Evolutionary conservation across 2,113 vertebrate species (phyloP).

Genomic region (Anoplopoma fimbria): DNA sequence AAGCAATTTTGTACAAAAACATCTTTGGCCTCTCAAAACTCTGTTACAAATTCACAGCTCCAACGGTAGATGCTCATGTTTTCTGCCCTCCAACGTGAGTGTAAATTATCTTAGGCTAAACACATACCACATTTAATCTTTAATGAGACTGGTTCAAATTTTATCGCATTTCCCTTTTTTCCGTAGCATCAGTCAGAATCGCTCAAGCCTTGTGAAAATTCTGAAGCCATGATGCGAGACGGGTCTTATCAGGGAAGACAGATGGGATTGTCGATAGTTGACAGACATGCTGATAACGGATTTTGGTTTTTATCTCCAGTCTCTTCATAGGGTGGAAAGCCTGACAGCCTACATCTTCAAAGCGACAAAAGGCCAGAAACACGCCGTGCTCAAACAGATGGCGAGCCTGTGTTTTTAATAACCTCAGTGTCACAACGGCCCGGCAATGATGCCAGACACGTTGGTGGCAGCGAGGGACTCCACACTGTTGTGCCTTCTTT

Average conservation of each 20-base stretch:
- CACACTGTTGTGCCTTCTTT: constrained; percentile 38
- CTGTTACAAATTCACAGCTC: neutral
- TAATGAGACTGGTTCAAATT: constrained; percentile 74
- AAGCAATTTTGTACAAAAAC: neutral
- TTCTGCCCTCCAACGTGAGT: constrained; percentile 50
- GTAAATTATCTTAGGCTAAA: constrained; percentile 69
- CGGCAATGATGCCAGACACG: constrained; percentile 55
- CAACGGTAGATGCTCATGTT: constrained; percentile 24
- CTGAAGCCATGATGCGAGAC: constrained; percentile 62
- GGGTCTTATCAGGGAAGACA: constrained; percentile 82
- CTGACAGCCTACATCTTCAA: constrained; percentile 81
- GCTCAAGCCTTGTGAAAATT: constrained; percentile 65
- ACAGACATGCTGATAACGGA: constrained; percentile 84
- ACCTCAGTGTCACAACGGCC: constrained; percentile 62
- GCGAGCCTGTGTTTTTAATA: constrained; percentile 76
- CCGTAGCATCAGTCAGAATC: constrained; percentile 61
- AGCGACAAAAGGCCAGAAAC: constrained; percentile 80
- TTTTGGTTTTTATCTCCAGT: constrained; percentile 83
- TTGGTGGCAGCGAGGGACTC: constrained; percentile 43
- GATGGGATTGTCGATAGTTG: constrained; percentile 86
- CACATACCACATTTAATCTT: constrained; percentile 75
- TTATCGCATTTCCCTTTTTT: constrained; percentile 66
- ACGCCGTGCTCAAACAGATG: constrained; percentile 68
- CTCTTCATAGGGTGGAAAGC: constrained; percentile 76
- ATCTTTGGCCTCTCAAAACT: constrained; percentile 20